phyloP scores from a whole-genome alignment of 1,140 invertebrate species.

The Procambarus clarkii region DNA sequence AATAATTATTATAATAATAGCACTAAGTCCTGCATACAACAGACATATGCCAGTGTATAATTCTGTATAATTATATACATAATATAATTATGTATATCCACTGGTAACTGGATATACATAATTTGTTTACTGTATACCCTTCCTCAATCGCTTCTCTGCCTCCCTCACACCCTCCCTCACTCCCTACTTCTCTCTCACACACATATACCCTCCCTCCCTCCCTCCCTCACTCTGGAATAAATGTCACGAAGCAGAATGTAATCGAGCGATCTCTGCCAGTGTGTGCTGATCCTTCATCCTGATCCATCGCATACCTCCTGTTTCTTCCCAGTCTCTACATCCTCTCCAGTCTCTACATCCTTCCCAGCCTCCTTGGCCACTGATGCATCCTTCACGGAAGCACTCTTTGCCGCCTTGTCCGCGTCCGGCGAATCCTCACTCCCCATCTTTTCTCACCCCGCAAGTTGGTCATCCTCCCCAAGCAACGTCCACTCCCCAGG shows the following conservation, averaged over 20 bases:
- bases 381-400: slow-evolving; percentile 13
- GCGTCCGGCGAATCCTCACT: not conserved
- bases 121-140: not conserved
- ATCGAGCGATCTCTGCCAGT: slow-evolving; percentile 3
- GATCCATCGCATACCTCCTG: not conserved
- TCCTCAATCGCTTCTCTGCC: not conserved
- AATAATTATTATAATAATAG: no score
- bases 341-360: not conserved
- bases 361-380: not conserved
- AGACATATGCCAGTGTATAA: no score
- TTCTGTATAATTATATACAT: no score
- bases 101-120: no score
- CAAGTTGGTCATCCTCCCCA: not conserved
- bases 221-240: not conserved
- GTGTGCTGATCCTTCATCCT: not conserved
- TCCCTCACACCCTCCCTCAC: not conserved
- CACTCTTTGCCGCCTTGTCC: not conserved
- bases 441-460: not conserved
- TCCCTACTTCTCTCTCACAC: not conserved
- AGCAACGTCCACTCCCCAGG: not conserved
- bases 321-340: not conserved
- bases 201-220: not conserved
- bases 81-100: no score
- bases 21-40: no score
- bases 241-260: not conserved